Evolutionary conservation across 2,797 vertebrate genomes (phyloP), one percentile per base, ranked within the genome.

Genomic region (Oreortyx pictus): DNA sequence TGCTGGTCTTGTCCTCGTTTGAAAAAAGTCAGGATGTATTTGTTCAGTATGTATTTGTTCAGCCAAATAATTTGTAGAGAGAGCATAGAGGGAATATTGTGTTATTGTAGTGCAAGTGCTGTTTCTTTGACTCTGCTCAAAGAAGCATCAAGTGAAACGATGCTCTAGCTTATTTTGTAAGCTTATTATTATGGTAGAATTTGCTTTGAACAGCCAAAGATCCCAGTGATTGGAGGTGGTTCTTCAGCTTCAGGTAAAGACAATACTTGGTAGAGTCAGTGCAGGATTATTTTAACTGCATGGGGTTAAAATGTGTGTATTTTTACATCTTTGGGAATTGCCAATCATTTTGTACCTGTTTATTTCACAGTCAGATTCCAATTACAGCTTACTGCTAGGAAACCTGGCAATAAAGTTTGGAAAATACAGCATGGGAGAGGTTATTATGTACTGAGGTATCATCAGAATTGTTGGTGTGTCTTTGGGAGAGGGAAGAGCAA

Each of bases 311-410:
- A 87, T 74, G 62, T 31, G 14, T 39, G 35, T 68, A 44, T 86
- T 85, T 96, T 86, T 89, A 86, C 79, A 46, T 93, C 81, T 90
- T 94, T 71, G 66, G 75, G 90, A 76, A 54, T 78, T 92, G 89
- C 88, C 80, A 86, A 59, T 95, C n/a, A 59, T 73, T 92, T 92
- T 74, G 31, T 72, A 89, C 47, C 35, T 73, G 66, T 92, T 93
- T 89, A 94, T 95, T 94, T 95, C 88, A 83, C 84, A 75, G 64
- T 81, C 60, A 85, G 72, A 74, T 61, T 91, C 82, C 77, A 75
- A 56, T 91, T 94, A 74, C 71, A 93, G 75, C 49, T 82, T 86
- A 76, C 93, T 93, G 85, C 88, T 92, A 87, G 59, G 71, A 92
- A 92, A 83, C 64, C 37, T 57, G 47, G 47, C 49, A 17, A 19